Percentiles rank a stretch among this genome's conserved stretches.
Evolutionary conservation across 2,113 vertebrate genomes (phyloP).

Genomic region (Tonatia bakeri): DNA sequence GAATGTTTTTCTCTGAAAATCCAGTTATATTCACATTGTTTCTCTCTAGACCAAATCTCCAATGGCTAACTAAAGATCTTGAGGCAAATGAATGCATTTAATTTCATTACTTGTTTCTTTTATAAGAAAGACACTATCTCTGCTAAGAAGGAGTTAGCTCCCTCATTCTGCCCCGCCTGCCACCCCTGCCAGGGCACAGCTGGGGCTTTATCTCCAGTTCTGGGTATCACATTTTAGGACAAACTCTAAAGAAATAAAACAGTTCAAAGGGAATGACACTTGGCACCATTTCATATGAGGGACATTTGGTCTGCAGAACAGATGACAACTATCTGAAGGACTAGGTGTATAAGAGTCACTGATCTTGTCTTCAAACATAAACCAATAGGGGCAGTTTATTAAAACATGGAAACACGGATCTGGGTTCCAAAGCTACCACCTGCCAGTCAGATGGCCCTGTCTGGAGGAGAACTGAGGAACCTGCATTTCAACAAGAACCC

Average conservation of each 20-base stretch:
- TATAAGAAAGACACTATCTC: neutral
- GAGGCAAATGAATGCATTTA: neutral
- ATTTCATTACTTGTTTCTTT: neutral
- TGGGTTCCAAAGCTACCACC: neutral
- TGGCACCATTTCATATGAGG: neutral
- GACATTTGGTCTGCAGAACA: neutral
- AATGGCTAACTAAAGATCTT: neutral
- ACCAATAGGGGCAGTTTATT: neutral
- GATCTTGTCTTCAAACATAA: neutral
- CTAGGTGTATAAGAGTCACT: neutral
- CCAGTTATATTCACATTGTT: neutral
- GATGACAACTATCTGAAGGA: neutral
- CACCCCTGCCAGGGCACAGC: neutral
- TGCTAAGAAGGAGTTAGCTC: neutral
- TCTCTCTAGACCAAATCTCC: neutral
- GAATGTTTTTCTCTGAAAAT: neutral
- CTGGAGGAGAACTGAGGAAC: neutral
- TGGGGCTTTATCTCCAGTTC: neutral
- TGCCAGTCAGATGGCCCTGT: neutral
- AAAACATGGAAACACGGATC: neutral
- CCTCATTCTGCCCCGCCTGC: neutral
- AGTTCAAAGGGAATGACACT: neutral
- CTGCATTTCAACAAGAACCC: neutral
- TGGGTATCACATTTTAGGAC: neutral
- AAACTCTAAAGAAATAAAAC: constrained; percentile 11